Conservation (phyloP, 2,888 invertebrate genomes). For the Hemicrepidius hirtus region DNA sequence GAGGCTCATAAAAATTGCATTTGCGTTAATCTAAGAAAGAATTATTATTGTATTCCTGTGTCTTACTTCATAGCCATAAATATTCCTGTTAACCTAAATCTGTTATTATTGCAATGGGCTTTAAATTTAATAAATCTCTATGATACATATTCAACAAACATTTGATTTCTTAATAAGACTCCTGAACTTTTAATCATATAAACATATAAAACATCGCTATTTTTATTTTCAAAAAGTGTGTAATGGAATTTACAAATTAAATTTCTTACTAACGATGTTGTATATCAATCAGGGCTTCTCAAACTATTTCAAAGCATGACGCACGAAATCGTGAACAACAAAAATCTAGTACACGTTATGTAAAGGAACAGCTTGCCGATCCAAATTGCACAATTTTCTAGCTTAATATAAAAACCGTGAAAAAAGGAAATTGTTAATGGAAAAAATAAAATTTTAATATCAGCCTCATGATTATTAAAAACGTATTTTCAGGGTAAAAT, state of each 20-base stretch:
- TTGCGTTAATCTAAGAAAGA: constrained; percentile 16
- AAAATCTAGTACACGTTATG: constrained; percentile 13
- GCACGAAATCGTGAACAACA: constrained; percentile 4
- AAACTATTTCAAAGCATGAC: constrained; percentile 19
- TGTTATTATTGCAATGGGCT: no score
- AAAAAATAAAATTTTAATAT: background rate
- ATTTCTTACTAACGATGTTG: background rate
- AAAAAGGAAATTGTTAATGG: background rate
- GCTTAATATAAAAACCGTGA: background rate
- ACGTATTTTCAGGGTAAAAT: no score
- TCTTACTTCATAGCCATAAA: constrained; percentile 4
- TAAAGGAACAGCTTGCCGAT: background rate
- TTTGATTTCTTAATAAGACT: no score
- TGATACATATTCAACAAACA: no score
- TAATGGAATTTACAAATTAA: constrained; percentile 7
- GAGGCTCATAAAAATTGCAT: constrained; percentile 19
- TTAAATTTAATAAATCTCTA: no score
- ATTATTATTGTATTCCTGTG: background rate
- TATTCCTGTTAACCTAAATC: constrained; percentile 1
- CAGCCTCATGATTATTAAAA: background rate
- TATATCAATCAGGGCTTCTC: constrained; percentile 19
- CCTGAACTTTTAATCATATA: no score
- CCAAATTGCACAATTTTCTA: background rate
- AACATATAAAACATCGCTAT: no score
- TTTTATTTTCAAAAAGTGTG: background rate